Evolutionary conservation across 2,888 invertebrate genomes (phyloP).

Genomic region (Parapristionchus giblindavisi): DNA sequence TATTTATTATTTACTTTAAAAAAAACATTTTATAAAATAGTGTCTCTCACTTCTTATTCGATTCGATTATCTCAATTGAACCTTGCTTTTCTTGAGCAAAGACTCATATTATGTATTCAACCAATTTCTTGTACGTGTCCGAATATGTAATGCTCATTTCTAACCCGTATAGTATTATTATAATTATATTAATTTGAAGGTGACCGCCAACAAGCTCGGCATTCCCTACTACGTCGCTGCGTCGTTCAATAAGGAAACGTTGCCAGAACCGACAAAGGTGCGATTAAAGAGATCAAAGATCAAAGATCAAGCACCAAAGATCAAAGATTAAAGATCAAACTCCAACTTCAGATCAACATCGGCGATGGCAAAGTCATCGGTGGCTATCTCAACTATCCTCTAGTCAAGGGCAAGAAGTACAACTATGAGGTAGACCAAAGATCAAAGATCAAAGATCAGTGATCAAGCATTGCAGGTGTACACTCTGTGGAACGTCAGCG

Average conservation of each 20-base stretch:
- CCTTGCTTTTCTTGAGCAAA: no score
- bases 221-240: slow-evolving; percentile 69
- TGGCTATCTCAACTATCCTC: slow-evolving; percentile 69
- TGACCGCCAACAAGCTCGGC: slow-evolving; percentile 65
- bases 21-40: no score
- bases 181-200: slow-evolving; percentile 40
- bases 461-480: slow-evolving; percentile 47
- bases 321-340: no score
- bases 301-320: not conserved
- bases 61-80: no score
- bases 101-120: no score
- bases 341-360: slow-evolving; percentile 51
- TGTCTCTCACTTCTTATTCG: no score
- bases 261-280: slow-evolving; percentile 59
- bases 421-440: slow-evolving; percentile 61
- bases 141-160: no score
- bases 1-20: no score
- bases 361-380: slow-evolving; percentile 69
- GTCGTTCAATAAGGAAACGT: slow-evolving; percentile 67
- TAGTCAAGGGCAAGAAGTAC: slow-evolving; percentile 68
- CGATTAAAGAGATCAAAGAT: not conserved
- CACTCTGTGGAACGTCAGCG: slow-evolving; percentile 67
- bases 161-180: no score
- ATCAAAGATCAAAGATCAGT: not conserved
- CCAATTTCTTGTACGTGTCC: no score